Evolutionary conservation across 2,888 invertebrate genomes (phyloP).

Genomic region (Masnerella sp.): DNA sequence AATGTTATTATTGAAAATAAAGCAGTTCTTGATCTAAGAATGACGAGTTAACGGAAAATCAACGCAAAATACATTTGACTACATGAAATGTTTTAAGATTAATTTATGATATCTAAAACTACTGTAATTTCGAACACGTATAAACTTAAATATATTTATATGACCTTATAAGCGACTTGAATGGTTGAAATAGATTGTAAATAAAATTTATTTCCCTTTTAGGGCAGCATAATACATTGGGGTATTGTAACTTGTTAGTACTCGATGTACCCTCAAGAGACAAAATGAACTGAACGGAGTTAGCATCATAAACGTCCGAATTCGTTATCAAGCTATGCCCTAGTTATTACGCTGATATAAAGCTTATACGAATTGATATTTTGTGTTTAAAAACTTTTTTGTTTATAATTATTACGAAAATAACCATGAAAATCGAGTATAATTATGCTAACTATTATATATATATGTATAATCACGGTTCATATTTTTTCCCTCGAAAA

Average conservation of each 20-base stretch:
- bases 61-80: too few relatives aligned
- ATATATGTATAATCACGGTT: too few relatives aligned
- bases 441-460: too few relatives aligned
- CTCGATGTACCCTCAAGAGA: constrained; percentile 53
- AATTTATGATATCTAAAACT: too few relatives aligned
- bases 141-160: too few relatives aligned
- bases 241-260: constrained; percentile 34
- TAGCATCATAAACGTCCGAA: constrained; percentile 40
- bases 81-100: too few relatives aligned
- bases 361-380: constrained; percentile 32
- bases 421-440: constrained; percentile 20
- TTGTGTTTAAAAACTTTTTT: constrained; percentile 23
- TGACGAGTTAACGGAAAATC: too few relatives aligned
- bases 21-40: too few relatives aligned
- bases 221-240: constrained; percentile 26
- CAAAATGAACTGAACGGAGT: constrained; percentile 49
- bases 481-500: too few relatives aligned
- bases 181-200: not conserved
- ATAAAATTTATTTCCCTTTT: constrained; percentile 9
- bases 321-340: constrained; percentile 42
- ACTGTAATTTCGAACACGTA: too few relatives aligned
- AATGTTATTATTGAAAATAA: too few relatives aligned
- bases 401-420: constrained; percentile 30
- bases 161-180: too few relatives aligned
- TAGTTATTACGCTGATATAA: constrained; percentile 41